phyloP scores from a whole-genome alignment of 2,113 vertebrate species.

The Dinomys branickii region DNA sequence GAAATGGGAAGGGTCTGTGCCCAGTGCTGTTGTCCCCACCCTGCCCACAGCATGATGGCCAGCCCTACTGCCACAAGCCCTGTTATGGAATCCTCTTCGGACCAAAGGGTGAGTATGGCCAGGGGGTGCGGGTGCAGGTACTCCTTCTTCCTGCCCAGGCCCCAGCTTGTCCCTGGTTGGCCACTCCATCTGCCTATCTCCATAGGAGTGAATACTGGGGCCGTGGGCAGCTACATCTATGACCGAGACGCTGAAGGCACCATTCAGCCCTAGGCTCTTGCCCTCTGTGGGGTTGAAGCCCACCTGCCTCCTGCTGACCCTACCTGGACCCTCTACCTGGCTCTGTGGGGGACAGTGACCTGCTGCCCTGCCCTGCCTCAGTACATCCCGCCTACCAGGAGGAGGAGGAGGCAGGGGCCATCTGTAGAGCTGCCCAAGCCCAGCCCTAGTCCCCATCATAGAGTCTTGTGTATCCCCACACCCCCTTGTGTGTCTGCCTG shows the following conservation, averaged over 20 bases:
- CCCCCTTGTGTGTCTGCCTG: not conserved
- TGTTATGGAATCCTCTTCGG: conserved; percentile 91
- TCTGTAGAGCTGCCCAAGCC: not conserved
- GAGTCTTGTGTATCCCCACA: not conserved
- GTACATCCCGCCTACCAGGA: not conserved
- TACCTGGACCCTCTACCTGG: not conserved
- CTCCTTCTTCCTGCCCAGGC: not conserved
- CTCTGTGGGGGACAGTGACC: not conserved
- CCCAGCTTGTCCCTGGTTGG: accelerated
- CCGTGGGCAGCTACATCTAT: conserved; percentile 98
- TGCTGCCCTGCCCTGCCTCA: not conserved
- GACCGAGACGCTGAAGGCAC: conserved; percentile 93
- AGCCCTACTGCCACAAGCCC: conserved; percentile 91
- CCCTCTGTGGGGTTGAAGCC: accelerated
- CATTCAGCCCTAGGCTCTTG: conserved; percentile 90
- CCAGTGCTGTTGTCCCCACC: not conserved
- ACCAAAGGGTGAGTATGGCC: conserved; percentile 87
- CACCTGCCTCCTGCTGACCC: not conserved
- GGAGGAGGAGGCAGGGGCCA: not conserved
- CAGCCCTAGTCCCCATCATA: not conserved
- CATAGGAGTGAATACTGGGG: conserved; percentile 97
- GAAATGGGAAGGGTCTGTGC: not conserved
- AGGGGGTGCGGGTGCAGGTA: accelerated
- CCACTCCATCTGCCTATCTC: conserved; percentile 25
- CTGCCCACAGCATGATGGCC: conserved; percentile 85